A percentile compares a stretch with the other conserved stretches of the same genome.
These are phyloP conservation scores for Sebastes jordani DNA, from an alignment of 2,797 vertebrate species.

Conservation along the genomic window DNA sequence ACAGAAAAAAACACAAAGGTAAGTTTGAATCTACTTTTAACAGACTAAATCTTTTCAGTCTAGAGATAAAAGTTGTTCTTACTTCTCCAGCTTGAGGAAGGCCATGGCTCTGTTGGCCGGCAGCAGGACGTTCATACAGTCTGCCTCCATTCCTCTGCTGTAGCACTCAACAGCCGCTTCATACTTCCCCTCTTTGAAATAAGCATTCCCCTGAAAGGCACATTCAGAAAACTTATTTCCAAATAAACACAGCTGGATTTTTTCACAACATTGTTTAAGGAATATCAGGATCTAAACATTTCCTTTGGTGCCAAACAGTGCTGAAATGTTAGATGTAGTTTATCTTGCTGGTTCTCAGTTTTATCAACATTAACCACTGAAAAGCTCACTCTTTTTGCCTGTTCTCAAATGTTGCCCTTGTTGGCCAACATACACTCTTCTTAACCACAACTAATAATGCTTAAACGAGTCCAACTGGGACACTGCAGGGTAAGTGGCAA, in stretches of 20 bases:
- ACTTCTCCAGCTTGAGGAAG: conserved; percentile 92
- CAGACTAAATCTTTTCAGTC: background rate
- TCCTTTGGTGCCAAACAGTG: background rate
- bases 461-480: background rate
- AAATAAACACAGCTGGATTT: background rate
- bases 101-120: conserved; percentile 96
- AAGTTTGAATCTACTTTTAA: background rate
- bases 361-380: too few relatives aligned
- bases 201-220: conserved; percentile 89
- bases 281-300: background rate
- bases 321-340: background rate
- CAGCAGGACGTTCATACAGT: conserved; percentile 89
- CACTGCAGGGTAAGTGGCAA: background rate
- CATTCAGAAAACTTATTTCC: background rate
- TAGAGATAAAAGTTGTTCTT: conserved; percentile 21
- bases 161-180: conserved; percentile 93
- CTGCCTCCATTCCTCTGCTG: conserved; percentile 89
- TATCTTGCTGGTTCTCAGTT: background rate
- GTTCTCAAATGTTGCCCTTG: background rate
- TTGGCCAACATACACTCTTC: background rate
- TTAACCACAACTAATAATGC: background rate
- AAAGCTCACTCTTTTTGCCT: background rate
- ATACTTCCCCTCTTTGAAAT: conserved; percentile 96
- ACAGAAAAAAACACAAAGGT: background rate
- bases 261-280: background rate